Evolutionary conservation across 2,888 invertebrate species (phyloP), one percentile per base, ranked within the genome.

Genomic region (Orthosia incerta): DNA sequence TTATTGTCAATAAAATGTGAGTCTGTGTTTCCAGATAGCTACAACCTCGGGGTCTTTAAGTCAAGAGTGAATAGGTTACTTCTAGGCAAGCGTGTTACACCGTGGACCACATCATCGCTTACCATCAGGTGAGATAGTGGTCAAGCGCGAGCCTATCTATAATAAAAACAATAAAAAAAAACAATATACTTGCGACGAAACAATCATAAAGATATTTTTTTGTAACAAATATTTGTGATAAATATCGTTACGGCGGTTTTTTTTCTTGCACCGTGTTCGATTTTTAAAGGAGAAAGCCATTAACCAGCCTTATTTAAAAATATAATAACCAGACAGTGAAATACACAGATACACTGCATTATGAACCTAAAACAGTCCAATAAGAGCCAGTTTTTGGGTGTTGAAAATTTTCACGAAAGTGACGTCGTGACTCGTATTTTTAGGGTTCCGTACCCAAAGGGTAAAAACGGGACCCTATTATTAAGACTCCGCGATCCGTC

Each of bases 1-100:
- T 67, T 48, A 20, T 66, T 53, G 46, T 9, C 20, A 48, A 18
- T 23, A 46, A 59, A 51, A 53, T n/a, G n/a, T n/a, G n/a, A n/a
- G n/a, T n/a, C n/a, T n/a, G n/a, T n/a, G n/a, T n/a, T n/a, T n/a
- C n/a, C n/a, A n/a, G n/a, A n/a, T n/a, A n/a, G n/a, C n/a, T n/a
- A n/a, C n/a, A n/a, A n/a, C n/a, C n/a, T n/a, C n/a, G n/a, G n/a
- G n/a, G n/a, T n/a, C n/a, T n/a, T n/a, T n/a, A n/a, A n/a, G n/a
- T n/a, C n/a, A n/a, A n/a, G n/a, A n/a, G n/a, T n/a, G n/a, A n/a
- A n/a, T n/a, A n/a, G n/a, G n/a, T n/a, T n/a, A n/a, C n/a, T n/a
- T n/a, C n/a, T n/a, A n/a, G n/a, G n/a, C n/a, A n/a, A n/a, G n/a
- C n/a, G n/a, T n/a, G n/a, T n/a, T n/a, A n/a, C n/a, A n/a, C n/a